Evolutionary conservation across 2,113 vertebrate genomes (phyloP).

Genomic region (Cephalopholis sonnerati): DNA sequence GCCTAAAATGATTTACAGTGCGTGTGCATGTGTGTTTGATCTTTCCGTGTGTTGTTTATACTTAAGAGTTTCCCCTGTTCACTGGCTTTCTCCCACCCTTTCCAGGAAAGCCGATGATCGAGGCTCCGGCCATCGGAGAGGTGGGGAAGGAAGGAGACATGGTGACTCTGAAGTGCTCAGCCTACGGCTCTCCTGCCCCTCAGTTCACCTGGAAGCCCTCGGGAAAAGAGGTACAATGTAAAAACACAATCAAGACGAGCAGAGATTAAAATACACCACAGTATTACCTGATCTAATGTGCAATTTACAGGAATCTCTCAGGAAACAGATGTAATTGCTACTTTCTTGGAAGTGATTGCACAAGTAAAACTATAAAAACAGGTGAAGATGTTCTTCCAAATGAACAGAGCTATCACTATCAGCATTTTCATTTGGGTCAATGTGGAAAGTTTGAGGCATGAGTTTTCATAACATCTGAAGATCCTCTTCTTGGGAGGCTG

Average conservation of each 20-base stretch:
- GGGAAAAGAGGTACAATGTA: conserved; percentile 69
- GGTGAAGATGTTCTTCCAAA: background rate
- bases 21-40: background rate
- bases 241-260: background rate
- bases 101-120: conserved; percentile 76
- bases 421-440: conserved; percentile 28
- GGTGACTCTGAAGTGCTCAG: conserved; percentile 73
- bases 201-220: conserved; percentile 79
- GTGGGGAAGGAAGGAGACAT: conserved; percentile 74
- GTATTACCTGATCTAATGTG: background rate
- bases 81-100: background rate
- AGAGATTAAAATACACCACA: background rate
- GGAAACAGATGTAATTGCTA: conserved; percentile 5
- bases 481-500: conserved; percentile 7
- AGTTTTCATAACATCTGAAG: conserved; percentile 18
- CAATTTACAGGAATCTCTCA: background rate
- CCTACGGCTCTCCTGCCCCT: conserved; percentile 62
- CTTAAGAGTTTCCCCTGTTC: background rate
- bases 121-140: conserved; percentile 23
- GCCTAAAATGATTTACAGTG: background rate
- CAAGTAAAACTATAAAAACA: background rate
- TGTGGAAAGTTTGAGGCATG: conserved; percentile 29
- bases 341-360: background rate
- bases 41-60: background rate
- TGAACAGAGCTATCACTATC: background rate